Evolutionary conservation across 2,888 invertebrate genomes (phyloP), one percentile per base, ranked within the genome.

Genomic region (Petrolisthes manimaculis): DNA sequence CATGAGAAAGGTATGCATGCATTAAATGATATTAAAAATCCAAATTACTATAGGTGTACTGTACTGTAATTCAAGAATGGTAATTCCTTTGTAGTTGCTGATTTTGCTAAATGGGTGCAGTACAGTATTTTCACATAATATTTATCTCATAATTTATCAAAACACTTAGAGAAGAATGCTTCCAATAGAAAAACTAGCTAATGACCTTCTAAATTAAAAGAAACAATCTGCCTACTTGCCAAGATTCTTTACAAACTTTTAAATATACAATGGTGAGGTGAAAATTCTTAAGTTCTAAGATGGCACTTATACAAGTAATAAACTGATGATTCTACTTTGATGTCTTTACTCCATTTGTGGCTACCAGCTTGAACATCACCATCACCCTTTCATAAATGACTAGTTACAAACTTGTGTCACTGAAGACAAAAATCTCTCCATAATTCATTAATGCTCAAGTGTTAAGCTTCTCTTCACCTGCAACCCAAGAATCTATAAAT

Each of bases 171-270:
- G 37, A 37, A 37, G 37, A 37, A 37, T 37, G 37, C 37, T 37
- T 37, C 37, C 55, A 55, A 37, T 74, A 55, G 37, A 74, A 71
- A 61, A 61, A 18, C 18, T 61, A 14, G 18, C 67, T 61, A 61
- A 61, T 61, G 67, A 9, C 67, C 67, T 61, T 9, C 12, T 61
- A 71, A 18, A 37, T 37, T 53, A 53, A 51, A 75, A 75, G 77
- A 71, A 75, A 56, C 75, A 55, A 82, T 18, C 37, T 86, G 86
- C 86, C 86, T 71, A 75, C 86, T 77, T 86, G 86, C 81, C 53
- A 82, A 61, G 86, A 82, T 86, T 82, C 53, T 54, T 67, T 37
- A 56, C 4, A 54, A 81, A 81, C 51, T n/a, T 80, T 80, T n/a
- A 6, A 81, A 61, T 18, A 71, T 18, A n/a, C n/a, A n/a, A 21